phyloP scores from a whole-genome alignment of 2,113 vertebrate species.

The Crotalus tigris region DNA sequence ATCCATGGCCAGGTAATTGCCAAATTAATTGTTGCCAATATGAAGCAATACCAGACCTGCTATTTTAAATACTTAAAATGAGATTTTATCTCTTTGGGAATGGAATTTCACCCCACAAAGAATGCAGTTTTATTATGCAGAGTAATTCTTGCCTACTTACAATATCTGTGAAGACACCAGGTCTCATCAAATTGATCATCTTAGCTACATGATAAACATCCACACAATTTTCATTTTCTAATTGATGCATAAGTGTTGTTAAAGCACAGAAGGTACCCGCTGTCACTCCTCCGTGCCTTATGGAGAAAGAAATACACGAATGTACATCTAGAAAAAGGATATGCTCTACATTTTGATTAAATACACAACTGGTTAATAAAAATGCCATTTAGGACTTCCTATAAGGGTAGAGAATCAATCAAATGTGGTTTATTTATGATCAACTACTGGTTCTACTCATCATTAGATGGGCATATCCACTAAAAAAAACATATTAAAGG shows the following conservation, averaged over 20 bases:
- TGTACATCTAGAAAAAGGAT: not conserved
- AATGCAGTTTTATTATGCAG: not conserved
- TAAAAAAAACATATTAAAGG: not conserved
- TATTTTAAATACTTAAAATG: not conserved
- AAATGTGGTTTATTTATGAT: not conserved
- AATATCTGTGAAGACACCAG: constrained; percentile 85
- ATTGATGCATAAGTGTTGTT: constrained; percentile 81
- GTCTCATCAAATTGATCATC: constrained; percentile 92
- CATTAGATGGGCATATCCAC: not conserved
- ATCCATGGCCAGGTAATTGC: not conserved
- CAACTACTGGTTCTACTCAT: not conserved
- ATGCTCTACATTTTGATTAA: constrained; percentile 22
- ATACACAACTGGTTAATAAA: not conserved
- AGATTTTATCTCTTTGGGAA: not conserved
- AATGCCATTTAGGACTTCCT: not conserved
- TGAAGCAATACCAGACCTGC: not conserved
- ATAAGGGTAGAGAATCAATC: not conserved
- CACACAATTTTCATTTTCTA: constrained; percentile 83
- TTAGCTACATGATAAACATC: constrained; percentile 92
- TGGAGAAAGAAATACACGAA: constrained; percentile 2
- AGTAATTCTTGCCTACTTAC: constrained; percentile 70
- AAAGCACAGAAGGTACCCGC: constrained; percentile 92
- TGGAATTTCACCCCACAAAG: not conserved
- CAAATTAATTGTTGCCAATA: not conserved
- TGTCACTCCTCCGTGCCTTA: constrained; percentile 86